Evolutionary conservation across 2,797 vertebrate genomes (phyloP), one percentile per base, ranked within the genome.

Genomic region (Poliocrania exsul): DNA sequence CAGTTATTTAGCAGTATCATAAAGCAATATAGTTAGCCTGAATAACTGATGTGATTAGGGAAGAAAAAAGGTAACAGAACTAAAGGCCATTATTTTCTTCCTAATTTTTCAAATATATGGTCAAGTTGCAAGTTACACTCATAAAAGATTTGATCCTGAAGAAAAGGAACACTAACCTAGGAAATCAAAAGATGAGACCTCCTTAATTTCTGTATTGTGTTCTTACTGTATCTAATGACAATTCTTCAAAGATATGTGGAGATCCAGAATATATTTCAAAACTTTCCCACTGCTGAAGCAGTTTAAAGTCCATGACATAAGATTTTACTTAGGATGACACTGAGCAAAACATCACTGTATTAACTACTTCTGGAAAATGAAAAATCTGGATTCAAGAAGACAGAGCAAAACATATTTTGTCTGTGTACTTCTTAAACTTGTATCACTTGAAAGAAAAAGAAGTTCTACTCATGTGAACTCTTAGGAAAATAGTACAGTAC

Each of bases 351-450:
- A 90, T 47, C 44, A 80, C 25, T 69, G 62, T 9, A 74, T 28
- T 44, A 88, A 38, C 37, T 92, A 56, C 81, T 95, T 94, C 67
- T 95, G 57, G 62, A 96, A 94, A 85, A 70, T 29, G 8, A 79
- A 81, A 93, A 83, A 85, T n/a, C n/a, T 60, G 67, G 80, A 88
- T 49, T 88, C 66, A 92, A 66, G 33, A 85, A 93, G 37, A 78
- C 54, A 60, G 40, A 89, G 50, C 47, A 95, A 90, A 96, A 42
- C 5, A 8, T 35, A 79, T 70, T 87, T 91, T 56, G 21, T 57
- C 42, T 58, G 10, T 79, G 29, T 47, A 57, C 19, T 90, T 82
- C 57, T 90, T 86, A 82, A 62, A 46, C 40, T 81, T 93, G 42
- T 80, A 56, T 80, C n/a, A 69, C 24, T 50, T 81, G 57, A 71